A percentile compares a stretch with the other conserved stretches of the same genome.
Evolutionary conservation across 1,140 invertebrate genomes (phyloP).

Genomic region (Caenorhabditis brenneri): DNA sequence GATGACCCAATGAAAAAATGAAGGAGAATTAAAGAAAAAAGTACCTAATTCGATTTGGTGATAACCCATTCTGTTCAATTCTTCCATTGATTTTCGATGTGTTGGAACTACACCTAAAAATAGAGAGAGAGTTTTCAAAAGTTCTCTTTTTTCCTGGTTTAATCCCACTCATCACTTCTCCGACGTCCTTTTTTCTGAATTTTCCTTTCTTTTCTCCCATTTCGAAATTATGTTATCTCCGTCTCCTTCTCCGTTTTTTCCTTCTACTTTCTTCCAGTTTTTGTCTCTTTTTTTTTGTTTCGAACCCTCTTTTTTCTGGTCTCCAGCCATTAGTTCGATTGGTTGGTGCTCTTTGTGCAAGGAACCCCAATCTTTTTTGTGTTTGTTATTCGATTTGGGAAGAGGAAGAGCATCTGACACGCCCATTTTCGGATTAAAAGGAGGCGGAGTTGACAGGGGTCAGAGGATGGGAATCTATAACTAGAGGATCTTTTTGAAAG

Average conservation of each 20-base stretch:
- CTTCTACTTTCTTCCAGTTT: neutral
- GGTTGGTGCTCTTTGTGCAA: neutral
- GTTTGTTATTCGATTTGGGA: neutral
- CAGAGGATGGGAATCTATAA: too few relatives aligned
- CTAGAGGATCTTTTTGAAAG: too few relatives aligned
- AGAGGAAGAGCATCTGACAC: neutral
- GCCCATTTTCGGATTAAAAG: neutral
- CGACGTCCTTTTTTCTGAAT: neutral
- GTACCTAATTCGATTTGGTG: constrained; percentile 4
- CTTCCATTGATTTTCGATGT: neutral
- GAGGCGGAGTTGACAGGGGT: too few relatives aligned
- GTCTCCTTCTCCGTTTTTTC: neutral
- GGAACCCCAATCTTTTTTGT: neutral
- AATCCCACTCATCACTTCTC: neutral
- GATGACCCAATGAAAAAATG: neutral
- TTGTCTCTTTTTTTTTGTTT: neutral
- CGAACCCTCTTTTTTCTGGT: neutral
- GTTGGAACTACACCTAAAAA: neutral
- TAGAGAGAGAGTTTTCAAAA: neutral
- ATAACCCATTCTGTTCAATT: neutral
- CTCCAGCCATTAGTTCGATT: neutral
- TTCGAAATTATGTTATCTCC: constrained; percentile 7
- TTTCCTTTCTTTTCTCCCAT: neutral
- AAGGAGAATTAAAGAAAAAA: neutral
- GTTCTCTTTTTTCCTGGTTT: neutral